Evolutionary conservation across 2,888 invertebrate species (phyloP).

Genomic region (Cynaeus angustus): DNA sequence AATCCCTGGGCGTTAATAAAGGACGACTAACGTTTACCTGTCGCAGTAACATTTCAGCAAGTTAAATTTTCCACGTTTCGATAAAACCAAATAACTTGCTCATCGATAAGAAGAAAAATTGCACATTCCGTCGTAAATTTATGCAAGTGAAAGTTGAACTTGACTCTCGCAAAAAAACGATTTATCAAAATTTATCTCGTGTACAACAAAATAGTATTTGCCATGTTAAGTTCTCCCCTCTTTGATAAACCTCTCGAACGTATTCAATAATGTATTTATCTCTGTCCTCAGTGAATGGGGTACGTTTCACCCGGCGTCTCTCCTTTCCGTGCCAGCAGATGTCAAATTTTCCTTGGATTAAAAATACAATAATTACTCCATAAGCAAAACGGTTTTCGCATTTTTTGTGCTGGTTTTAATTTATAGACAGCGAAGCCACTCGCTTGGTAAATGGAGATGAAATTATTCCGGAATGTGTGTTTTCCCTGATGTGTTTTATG

Average conservation of each 20-base stretch:
- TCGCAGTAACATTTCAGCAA: slow-evolving; percentile 12
- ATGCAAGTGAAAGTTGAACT: slow-evolving; percentile 40
- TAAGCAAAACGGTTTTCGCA: not conserved
- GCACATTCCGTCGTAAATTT: slow-evolving; percentile 4
- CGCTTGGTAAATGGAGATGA: slow-evolving; percentile 2
- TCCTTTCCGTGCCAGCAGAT: slow-evolving; percentile 32
- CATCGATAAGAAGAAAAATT: too few relatives aligned
- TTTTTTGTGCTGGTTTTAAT: slow-evolving; percentile 11
- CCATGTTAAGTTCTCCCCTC: slow-evolving; percentile 35
- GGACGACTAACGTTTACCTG: slow-evolving; percentile 35
- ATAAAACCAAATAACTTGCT: slow-evolving; percentile 2
- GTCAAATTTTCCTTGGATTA: slow-evolving; percentile 30
- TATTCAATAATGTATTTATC: slow-evolving; percentile 44
- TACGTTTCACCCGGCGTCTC: slow-evolving; percentile 4
- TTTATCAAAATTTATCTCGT: slow-evolving; percentile 33
- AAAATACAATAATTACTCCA: slow-evolving; percentile 32
- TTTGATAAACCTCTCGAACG: slow-evolving; percentile 37
- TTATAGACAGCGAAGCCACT: slow-evolving; percentile 2
- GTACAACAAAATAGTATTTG: slow-evolving; percentile 30
- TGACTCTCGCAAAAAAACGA: slow-evolving; percentile 22
- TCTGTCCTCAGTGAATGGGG: slow-evolving; percentile 28
- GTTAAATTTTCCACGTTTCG: slow-evolving; percentile 34
- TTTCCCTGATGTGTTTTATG: slow-evolving; percentile 12
- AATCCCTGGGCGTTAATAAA: slow-evolving; percentile 31
- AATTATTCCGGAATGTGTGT: slow-evolving; percentile 13